Evolutionary conservation across 2,888 invertebrate species (phyloP), one percentile per base, ranked within the genome.

Genomic region (Habrosyne pyritoides): DNA sequence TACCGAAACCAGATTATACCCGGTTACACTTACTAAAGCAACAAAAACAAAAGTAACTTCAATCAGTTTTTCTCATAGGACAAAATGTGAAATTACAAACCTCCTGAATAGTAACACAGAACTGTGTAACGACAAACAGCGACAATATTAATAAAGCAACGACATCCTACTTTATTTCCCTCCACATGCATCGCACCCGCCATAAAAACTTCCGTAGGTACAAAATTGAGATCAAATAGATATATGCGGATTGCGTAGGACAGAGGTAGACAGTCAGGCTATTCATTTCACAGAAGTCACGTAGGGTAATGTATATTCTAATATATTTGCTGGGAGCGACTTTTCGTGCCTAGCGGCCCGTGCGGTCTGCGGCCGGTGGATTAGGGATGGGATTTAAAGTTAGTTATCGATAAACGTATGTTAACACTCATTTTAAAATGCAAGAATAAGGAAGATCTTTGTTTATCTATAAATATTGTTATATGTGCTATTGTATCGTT

Each of bases 281-380:
- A 91, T 92, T 92, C 91, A 91, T 90, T 84, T 82, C 78, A 59
- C 75, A 69, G 71, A 77, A 91, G 90, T 87, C 91, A 86, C 89
- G 88, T 87, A 87, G 87, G 85, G 89, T 91, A 91, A 92, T 92
- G 90, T 91, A 91, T 91, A 92, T 92, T 92, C 91, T 91, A 92
- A 92, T 91, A 92, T 91, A 92, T 92, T 92, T 92, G 89, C 87
- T 75, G 80, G 85, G 85, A 88, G 83, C 83, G 91, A 92, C 92
- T 91, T 91, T 91, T 91, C 91, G 90, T 91, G 91, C 79, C 80
- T 83, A 91, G 78, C 91, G 89, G 90, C 75, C 91, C 92, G 88
- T 90, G 85, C 81, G 87, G 87, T 83, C 86, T 89, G 91, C 88
- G 91, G 91, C 84, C 83, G 67, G 64, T 56, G 63, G 55, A 51